phyloP scores from a whole-genome alignment of 37 sponge, comb jelly and placozoan species.

The Beroe forskalii region DNA sequence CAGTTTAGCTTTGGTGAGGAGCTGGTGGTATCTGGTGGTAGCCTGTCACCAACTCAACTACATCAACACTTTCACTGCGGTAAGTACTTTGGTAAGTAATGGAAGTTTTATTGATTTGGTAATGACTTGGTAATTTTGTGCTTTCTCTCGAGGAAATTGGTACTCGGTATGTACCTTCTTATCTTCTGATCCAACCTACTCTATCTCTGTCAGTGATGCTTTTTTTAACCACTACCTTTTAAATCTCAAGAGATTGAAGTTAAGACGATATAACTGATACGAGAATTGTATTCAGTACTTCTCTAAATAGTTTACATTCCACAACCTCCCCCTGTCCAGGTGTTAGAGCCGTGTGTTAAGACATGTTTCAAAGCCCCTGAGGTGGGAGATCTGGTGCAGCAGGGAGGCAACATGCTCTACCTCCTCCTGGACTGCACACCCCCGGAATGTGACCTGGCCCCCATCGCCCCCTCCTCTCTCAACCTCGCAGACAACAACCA shows the following conservation, averaged over 20 bases:
- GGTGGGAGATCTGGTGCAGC: slow-evolving; percentile 1
- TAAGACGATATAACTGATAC: no score
- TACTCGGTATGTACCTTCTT: no score
- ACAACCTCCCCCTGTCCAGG: background rate
- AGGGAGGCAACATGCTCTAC: background rate
- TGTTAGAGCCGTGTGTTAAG: slow-evolving; percentile 14
- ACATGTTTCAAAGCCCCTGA: slow-evolving; percentile 7
- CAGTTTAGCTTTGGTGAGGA: background rate
- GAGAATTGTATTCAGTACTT: no score
- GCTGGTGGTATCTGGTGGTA: slow-evolving; percentile 30
- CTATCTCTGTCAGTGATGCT: no score
- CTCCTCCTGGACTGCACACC: slow-evolving; percentile 11
- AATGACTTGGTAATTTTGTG: no score
- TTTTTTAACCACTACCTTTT: no score
- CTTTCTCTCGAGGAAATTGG: no score
- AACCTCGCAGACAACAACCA: background rate
- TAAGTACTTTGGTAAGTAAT: no score
- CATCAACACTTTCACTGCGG: slow-evolving; percentile 7
- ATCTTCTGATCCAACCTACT: no score
- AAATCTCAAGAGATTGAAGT: no score
- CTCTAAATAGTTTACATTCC: background rate
- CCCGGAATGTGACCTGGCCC: background rate
- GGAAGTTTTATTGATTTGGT: no score
- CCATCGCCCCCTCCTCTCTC: slow-evolving; percentile 17
- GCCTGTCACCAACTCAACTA: slow-evolving; percentile 24